Evolutionary conservation across 2,113 vertebrate species (phyloP).

Genomic region (Herpetotheres cachinnans): DNA sequence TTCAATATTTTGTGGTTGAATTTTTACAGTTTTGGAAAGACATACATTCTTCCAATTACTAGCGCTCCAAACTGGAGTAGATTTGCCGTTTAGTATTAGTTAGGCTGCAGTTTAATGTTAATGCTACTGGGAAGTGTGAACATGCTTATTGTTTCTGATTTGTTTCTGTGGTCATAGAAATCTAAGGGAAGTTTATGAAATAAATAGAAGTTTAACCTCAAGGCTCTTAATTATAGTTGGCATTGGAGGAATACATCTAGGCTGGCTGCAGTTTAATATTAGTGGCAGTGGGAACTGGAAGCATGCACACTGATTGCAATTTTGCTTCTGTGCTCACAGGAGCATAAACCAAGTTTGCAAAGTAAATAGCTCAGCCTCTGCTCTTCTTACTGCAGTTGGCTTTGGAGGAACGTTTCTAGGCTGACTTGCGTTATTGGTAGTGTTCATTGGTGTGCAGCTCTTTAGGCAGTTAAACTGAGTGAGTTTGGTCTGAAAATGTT

Average conservation of each 20-base stretch:
- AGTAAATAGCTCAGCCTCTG: neutral
- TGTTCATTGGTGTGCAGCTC: neutral
- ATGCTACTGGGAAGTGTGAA: neutral
- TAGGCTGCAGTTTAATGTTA: neutral
- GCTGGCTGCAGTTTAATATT: neutral
- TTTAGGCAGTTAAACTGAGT: neutral
- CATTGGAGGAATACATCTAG: neutral
- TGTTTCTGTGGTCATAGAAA: neutral
- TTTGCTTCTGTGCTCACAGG: neutral
- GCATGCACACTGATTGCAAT: neutral
- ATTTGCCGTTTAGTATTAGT: neutral
- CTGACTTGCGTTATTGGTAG: neutral
- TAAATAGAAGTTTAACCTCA: neutral
- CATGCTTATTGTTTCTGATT: neutral
- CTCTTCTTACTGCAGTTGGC: neutral
- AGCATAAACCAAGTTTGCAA: neutral
- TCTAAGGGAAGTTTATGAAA: neutral
- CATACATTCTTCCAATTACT: neutral
- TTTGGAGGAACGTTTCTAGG: neutral
- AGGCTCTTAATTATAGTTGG: neutral
- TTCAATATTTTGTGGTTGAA: neutral
- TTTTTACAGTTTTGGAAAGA: neutral
- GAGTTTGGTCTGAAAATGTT: neutral
- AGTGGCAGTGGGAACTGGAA: neutral
- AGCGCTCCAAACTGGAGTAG: neutral